A percentile compares a stretch with the other conserved stretches of the same genome.
Evolutionary conservation across 1,140 invertebrate species (phyloP).

Genomic region (Drosophila eugracilis): DNA sequence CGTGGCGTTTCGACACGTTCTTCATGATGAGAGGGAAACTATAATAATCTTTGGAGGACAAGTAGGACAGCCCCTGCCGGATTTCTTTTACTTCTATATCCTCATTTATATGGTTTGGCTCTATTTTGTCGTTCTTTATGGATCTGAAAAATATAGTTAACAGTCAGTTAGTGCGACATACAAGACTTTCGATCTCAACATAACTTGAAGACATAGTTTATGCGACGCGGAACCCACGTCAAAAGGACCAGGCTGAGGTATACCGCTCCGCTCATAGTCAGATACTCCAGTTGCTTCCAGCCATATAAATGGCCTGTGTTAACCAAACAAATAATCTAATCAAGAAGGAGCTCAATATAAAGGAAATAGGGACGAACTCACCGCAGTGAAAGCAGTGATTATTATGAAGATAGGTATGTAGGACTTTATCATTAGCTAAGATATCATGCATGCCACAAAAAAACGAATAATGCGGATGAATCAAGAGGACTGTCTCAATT

Average conservation of each 20-base stretch:
- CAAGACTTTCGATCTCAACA: not conserved
- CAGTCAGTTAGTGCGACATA: not conserved
- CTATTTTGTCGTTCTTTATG: not conserved
- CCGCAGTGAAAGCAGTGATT: no score
- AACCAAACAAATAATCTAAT: no score
- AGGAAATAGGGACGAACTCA: no score
- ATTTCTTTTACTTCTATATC: slow-evolving; percentile 11
- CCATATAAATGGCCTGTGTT: no score
- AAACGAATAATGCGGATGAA: slow-evolving; percentile 35
- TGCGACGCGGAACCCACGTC: not conserved
- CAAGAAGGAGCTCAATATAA: no score
- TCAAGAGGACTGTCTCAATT: slow-evolving; percentile 2
- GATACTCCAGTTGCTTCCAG: not conserved
- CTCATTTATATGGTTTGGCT: not conserved
- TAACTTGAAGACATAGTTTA: slow-evolving; percentile 28
- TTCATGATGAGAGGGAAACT: slow-evolving; percentile 19
- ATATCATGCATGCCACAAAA: slow-evolving; percentile 16
- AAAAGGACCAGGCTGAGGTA: slow-evolving; percentile 24
- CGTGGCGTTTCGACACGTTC: slow-evolving; percentile 5
- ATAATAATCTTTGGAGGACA: not conserved
- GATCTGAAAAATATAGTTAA: not conserved
- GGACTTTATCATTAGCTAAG: no score
- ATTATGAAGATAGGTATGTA: no score
- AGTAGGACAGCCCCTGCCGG: not conserved
- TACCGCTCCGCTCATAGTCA: slow-evolving; percentile 3